A percentile compares a stretch with the other conserved stretches of the same genome.
These are phyloP conservation scores for Drosophila tripunctata DNA, from an alignment of 2,888 invertebrate genomes.

Conservation along the genomic window DNA sequence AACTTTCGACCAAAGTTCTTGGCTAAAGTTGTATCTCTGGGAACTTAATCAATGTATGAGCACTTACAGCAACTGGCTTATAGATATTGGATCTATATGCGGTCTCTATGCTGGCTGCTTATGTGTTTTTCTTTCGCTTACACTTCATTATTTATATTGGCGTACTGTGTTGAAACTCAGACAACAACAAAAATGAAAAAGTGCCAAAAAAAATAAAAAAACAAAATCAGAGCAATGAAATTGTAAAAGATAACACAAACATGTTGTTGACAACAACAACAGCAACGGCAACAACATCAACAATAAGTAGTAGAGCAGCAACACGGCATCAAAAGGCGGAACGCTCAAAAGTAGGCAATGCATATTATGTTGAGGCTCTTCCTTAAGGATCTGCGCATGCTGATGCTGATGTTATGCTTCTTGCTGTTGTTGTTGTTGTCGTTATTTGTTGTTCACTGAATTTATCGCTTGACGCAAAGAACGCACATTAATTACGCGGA, in stretches of 20 bases:
- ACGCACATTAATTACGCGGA: slow-evolving; percentile 79
- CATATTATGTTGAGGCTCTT: slow-evolving; percentile 38
- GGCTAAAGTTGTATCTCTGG: slow-evolving; percentile 40
- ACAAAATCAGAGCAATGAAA: slow-evolving; percentile 58
- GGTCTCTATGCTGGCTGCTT: slow-evolving; percentile 13
- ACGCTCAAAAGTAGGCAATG: slow-evolving; percentile 68
- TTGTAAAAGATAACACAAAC: slow-evolving; percentile 77
- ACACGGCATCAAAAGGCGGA: slow-evolving; percentile 22
- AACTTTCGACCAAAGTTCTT: slow-evolving; percentile 63
- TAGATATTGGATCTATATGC: slow-evolving; percentile 24
- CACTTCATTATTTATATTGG: slow-evolving; percentile 75
- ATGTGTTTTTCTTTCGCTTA: slow-evolving; percentile 42
- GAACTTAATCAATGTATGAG: slow-evolving; percentile 73
- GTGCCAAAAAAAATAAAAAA: too few species aligned
- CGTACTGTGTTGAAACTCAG: slow-evolving; percentile 16
- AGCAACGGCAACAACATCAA: slow-evolving; percentile 19
- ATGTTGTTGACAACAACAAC: slow-evolving; percentile 72
- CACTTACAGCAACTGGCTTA: slow-evolving; percentile 64
- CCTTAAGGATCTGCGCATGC: slow-evolving; percentile 35
- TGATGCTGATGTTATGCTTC: slow-evolving; percentile 12
- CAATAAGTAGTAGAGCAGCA: slow-evolving; percentile 12
- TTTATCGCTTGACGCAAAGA: slow-evolving; percentile 77
- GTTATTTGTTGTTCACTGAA: slow-evolving; percentile 52
- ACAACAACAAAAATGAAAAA: slow-evolving; percentile 2
- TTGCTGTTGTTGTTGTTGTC: slow-evolving; percentile 33